A percentile compares a stretch with the other conserved stretches of the same genome.
Conservation (phyloP, 2,888 invertebrate species). For the Torymus tubicola region DNA sequence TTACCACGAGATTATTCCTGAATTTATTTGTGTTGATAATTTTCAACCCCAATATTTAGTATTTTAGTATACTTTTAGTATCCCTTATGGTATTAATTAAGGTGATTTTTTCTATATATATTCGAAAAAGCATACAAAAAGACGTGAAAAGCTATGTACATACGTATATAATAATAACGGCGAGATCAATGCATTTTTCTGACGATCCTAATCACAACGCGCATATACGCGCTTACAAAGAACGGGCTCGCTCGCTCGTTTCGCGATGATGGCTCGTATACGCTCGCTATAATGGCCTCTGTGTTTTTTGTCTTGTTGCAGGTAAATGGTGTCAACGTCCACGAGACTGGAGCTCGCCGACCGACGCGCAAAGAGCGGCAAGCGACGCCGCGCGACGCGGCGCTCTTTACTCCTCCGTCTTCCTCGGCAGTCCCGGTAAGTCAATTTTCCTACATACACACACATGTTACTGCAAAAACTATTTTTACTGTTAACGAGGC, state of each 20-base stretch:
- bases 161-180: background rate
- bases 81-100: no score
- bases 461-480: background rate
- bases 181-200: slow-evolving; percentile 19
- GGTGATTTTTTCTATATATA: no score
- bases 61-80: no score
- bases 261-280: no score
- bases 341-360: slow-evolving; percentile 92
- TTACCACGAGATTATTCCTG: no score
- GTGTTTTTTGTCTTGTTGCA: slow-evolving; percentile 75
- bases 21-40: no score
- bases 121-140: background rate
- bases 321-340: slow-evolving; percentile 93
- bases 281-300: background rate
- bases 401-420: slow-evolving; percentile 92
- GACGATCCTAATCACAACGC: background rate
- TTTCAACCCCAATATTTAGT: no score
- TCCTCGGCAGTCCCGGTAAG: slow-evolving; percentile 93
- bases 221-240: no score
- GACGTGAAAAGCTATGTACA: background rate
- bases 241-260: no score
- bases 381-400: slow-evolving; percentile 88
- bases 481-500: no score
- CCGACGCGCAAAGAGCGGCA: slow-evolving; percentile 85
- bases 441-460: slow-evolving; percentile 63